Evolutionary conservation across 2,113 vertebrate species (phyloP), one percentile per base, ranked within the genome.

Genomic region (Seriola aureovittata): DNA sequence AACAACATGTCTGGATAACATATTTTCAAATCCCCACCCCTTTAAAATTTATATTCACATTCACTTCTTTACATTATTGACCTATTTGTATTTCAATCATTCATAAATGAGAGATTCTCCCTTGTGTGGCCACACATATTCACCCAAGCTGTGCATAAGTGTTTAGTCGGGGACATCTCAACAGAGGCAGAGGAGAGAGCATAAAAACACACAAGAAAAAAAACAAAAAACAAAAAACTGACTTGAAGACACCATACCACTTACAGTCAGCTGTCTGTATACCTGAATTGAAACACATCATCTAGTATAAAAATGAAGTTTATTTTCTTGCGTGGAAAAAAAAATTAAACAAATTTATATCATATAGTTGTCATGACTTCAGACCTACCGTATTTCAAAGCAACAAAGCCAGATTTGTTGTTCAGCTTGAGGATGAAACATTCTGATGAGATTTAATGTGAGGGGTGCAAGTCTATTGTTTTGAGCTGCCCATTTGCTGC

Each of bases 401-500:
- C 71, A 62, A 79, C 66, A 67, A 21, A 19, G 62, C 38, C 4
- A 0, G 44, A 32, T 72, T 58, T 44, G 57, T 60, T 67, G 42
- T 59, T 58, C n/a, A 23, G 69, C 70, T 66, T 29, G 10, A 52
- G 66, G 65, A 73, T 38, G 75, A 50, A 76, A 42, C 42, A 46
- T 34, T 57, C 4, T 82, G 77, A 90, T 76, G 72, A 86, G 76
- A 88, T 91, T 55, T 57, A 80, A 81, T 82, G 68, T 76, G 87
- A 84, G 73, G 19, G 50, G 23, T 86, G 57, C 60, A 52, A 64
- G 62, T 63, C 77, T 80, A 25, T 85, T 88, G 71, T 88, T 91
- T 86, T 84, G 80, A 87, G 68, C 70, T 86, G 75, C 74, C 71
- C 81, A 82, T 90, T 89, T 90, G 78, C 82, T 84, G 81, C 77